These are phyloP conservation scores for Malthinus flaveolus DNA, from an alignment of 2,888 invertebrate species.

Conservation along the genomic window DNA sequence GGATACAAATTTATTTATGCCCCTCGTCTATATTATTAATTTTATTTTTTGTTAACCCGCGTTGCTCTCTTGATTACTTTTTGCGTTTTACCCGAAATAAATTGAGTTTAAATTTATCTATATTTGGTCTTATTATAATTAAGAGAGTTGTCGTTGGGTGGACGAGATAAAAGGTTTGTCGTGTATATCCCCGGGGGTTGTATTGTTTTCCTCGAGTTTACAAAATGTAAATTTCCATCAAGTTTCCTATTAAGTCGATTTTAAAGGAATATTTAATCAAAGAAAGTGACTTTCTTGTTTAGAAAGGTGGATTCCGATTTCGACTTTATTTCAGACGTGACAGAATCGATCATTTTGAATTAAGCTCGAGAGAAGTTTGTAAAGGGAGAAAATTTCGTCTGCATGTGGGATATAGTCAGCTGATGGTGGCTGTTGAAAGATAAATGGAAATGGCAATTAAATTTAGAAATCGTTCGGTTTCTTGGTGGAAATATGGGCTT, in stretches of 20 bases:
- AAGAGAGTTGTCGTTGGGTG: neutral
- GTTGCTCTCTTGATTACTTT: no score
- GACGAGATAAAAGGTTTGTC: constrained; percentile 21
- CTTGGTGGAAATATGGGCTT: constrained; percentile 19
- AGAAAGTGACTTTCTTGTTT: constrained; percentile 15
- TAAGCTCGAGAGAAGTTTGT: constrained; percentile 7
- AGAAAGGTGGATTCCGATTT: constrained; percentile 3
- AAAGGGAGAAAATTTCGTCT: constrained; percentile 9
- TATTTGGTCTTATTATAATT: neutral
- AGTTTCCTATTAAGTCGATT: constrained; percentile 5
- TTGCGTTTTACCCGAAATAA: no score
- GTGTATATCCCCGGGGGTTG: constrained; percentile 12
- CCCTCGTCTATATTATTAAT: no score
- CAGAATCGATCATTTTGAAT: constrained; percentile 5
- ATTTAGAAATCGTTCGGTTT: constrained; percentile 30
- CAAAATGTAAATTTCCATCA: constrained; percentile 4
- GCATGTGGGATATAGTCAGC: constrained; percentile 32
- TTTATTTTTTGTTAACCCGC: no score
- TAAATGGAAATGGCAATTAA: constrained; percentile 40
- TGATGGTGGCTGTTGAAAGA: constrained; percentile 32
- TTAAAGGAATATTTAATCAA: constrained; percentile 18
- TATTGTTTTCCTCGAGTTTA: constrained; percentile 5
- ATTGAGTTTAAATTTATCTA: no score
- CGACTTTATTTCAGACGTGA: neutral
- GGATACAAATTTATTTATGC: no score